Evolutionary conservation across 2,797 vertebrate species (phyloP).

Genomic region (Malurus leucopterus): DNA sequence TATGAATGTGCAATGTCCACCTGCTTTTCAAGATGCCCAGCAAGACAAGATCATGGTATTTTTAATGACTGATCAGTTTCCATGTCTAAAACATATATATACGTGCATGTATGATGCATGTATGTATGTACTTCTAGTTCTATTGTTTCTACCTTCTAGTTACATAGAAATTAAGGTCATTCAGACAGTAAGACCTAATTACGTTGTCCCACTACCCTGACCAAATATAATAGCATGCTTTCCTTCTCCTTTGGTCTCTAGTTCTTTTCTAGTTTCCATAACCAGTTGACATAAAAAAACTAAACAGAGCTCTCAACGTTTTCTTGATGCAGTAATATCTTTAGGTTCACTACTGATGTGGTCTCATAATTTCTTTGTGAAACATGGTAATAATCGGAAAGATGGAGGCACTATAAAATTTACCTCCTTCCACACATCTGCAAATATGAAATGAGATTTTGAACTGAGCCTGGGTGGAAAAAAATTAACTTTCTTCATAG

Average conservation of each 20-base stretch:
- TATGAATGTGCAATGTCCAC: neutral
- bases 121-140: neutral
- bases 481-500: neutral
- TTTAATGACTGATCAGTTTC: neutral
- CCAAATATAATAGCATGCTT: neutral
- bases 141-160: neutral
- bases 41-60: neutral
- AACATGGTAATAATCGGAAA: neutral
- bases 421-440: neutral
- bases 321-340: neutral
- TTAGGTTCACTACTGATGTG: neutral
- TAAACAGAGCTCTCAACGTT: neutral
- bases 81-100: neutral
- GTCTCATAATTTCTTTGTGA: neutral
- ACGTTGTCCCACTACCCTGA: neutral
- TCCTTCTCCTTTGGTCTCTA: neutral
- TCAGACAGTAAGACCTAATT: neutral
- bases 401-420: neutral
- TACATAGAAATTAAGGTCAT: neutral
- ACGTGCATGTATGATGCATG: fast-evolving
- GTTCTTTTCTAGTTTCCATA: neutral
- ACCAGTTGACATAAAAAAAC: neutral
- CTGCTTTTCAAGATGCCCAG: neutral
- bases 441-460: neutral
- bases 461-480: neutral